phyloP scores from a whole-genome alignment of 2,797 vertebrate species.

The Cynopterus sphinx region DNA sequence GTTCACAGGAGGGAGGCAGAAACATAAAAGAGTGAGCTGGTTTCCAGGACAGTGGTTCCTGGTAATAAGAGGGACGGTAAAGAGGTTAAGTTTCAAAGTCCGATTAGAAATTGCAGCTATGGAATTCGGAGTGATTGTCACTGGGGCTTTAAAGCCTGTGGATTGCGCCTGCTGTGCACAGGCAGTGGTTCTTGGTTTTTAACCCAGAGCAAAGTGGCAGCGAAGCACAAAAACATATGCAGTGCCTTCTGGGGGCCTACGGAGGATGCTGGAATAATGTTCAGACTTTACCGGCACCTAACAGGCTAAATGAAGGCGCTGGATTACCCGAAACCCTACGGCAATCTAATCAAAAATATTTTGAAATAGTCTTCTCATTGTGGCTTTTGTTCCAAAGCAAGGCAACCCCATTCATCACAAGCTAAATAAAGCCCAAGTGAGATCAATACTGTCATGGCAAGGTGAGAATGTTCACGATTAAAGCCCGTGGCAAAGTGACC shows the following conservation, averaged over 20 bases:
- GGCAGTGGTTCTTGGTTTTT: not conserved
- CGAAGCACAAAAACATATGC: not conserved
- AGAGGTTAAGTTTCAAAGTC: conserved; percentile 57
- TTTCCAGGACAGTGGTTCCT: conserved; percentile 24
- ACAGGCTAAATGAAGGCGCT: not conserved
- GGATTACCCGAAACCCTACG: not conserved
- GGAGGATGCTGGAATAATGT: not conserved
- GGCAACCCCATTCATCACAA: not conserved
- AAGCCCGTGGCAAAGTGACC: not conserved
- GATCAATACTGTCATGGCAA: not conserved
- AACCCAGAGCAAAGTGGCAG: conserved; percentile 6
- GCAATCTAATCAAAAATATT: not conserved
- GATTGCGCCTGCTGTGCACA: conserved; percentile 56
- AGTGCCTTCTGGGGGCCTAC: not conserved
- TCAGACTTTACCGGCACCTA: not conserved
- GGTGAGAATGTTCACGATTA: not conserved
- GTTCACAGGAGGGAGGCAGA: not conserved
- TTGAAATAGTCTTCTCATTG: not conserved
- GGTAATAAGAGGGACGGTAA: not conserved
- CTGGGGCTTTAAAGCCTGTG: conserved; percentile 21
- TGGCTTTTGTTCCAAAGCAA: not conserved
- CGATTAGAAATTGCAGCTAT: not conserved
- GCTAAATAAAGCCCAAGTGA: not conserved
- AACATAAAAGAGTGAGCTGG: not conserved
- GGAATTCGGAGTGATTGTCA: conserved; percentile 1